Percentiles rank a stretch among this genome's conserved stretches.
phyloP scores from a whole-genome alignment of 2,113 vertebrate species.

The Dermatemys mawii region DNA sequence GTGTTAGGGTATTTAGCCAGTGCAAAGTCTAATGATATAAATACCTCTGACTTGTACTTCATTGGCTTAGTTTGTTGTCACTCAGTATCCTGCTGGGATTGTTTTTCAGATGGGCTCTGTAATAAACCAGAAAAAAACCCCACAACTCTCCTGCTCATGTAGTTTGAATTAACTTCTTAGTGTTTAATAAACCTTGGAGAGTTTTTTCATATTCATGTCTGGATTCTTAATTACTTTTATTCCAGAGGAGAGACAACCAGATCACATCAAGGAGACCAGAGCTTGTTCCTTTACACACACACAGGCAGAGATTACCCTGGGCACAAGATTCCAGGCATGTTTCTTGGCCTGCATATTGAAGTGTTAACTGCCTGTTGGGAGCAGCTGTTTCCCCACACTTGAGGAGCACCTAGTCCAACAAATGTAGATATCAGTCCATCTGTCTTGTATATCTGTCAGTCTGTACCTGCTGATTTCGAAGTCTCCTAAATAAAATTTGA shows the following conservation, averaged over 20 bases:
- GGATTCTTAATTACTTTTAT: not conserved
- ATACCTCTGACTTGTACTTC: not conserved
- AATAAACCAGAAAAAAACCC: rapidly evolving
- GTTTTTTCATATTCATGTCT: rapidly evolving
- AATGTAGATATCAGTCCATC: constrained; percentile 1
- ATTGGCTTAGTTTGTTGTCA: not conserved
- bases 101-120: not conserved
- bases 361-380: not conserved
- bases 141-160: not conserved
- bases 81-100: not conserved
- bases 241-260: not conserved
- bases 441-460: constrained; percentile 12
- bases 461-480: constrained; percentile 14
- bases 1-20: not conserved
- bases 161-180: not conserved
- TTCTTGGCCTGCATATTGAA: constrained; percentile 24
- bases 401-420: not conserved
- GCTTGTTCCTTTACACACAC: not conserved
- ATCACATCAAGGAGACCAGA: not conserved
- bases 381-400: not conserved
- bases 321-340: not conserved
- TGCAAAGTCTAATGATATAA: not conserved
- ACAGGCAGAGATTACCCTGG: not conserved
- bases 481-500: not conserved
- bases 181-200: not conserved